These are phyloP conservation scores for Agrypnia vestita DNA, from an alignment of 1,140 invertebrate genomes.

Conservation along the genomic window DNA sequence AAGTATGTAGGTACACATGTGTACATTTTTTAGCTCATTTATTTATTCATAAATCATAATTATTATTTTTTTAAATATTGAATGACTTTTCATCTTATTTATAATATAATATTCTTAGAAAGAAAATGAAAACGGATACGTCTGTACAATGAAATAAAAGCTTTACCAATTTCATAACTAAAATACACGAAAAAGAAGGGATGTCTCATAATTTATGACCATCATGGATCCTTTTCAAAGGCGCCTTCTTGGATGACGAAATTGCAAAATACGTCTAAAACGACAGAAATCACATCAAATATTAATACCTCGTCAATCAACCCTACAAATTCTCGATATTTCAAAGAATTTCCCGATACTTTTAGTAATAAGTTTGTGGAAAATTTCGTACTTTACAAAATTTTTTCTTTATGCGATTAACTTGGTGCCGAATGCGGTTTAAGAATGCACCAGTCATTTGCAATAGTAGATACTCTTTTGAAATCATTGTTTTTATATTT, in stretches of 20 bases:
- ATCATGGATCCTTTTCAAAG: not conserved
- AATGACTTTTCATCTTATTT: too few species aligned
- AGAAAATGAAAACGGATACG: not conserved
- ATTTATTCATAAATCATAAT: not conserved
- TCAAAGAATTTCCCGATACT: not conserved
- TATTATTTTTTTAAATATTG: not conserved
- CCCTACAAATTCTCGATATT: not conserved
- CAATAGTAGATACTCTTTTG: too few species aligned
- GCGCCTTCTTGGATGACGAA: not conserved
- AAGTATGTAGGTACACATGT: too few species aligned
- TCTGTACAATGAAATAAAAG: not conserved
- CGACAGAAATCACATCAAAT: slow-evolving; percentile 15
- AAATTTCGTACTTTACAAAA: not conserved
- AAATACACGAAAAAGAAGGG: not conserved
- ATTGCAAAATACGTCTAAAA: not conserved
- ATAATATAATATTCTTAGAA: too few species aligned
- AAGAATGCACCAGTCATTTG: too few species aligned
- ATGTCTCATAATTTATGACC: not conserved
- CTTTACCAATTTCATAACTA: not conserved
- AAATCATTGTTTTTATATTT: too few species aligned
- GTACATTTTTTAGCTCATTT: too few species aligned
- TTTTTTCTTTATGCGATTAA: too few species aligned
- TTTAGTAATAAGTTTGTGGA: not conserved
- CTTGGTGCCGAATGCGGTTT: too few species aligned
- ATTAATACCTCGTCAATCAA: slow-evolving; percentile 8